These are phyloP conservation scores for Drosophila maculinotata DNA, from an alignment of 2,888 invertebrate genomes.

Conservation along the genomic window DNA sequence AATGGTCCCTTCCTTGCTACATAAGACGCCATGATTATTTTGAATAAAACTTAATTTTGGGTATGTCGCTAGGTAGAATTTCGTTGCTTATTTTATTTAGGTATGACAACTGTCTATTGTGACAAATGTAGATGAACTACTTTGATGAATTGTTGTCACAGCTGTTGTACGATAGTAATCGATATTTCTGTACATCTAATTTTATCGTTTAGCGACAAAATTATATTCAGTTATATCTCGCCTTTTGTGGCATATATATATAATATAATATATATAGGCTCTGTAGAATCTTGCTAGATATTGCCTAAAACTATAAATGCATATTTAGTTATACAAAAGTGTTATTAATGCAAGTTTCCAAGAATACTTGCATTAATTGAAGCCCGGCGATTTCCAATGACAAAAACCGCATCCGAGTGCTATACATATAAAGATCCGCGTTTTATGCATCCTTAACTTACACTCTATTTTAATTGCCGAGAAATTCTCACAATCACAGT, in stretches of 20 bases:
- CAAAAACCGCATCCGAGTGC: conserved; percentile 45
- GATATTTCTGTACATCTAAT: too few species aligned
- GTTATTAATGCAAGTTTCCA: conserved; percentile 35
- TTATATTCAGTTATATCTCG: too few species aligned
- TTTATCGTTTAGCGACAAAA: too few species aligned
- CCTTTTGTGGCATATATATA: too few species aligned
- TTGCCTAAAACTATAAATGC: conserved; percentile 20
- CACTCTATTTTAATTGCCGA: conserved; percentile 83
- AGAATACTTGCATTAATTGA: conserved; percentile 46
- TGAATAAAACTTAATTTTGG: conserved; percentile 36
- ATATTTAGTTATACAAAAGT: conserved; percentile 1
- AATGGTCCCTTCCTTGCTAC: conserved; percentile 82
- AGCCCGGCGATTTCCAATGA: conserved; percentile 36
- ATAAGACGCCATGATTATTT: conserved; percentile 79
- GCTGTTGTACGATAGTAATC: too few species aligned
- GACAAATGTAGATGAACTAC: conserved; percentile 31
- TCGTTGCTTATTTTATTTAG: conserved; percentile 37
- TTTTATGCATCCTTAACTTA: conserved; percentile 82
- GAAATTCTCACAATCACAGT: conserved; percentile 69
- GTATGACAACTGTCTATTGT: conserved; percentile 47
- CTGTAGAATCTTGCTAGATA: too few species aligned
- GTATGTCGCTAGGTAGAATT: conserved; percentile 28
- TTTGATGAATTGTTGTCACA: too few species aligned
- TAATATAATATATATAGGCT: too few species aligned
- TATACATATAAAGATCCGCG: conserved; percentile 74